Evolutionary conservation across 2,113 vertebrate species (phyloP).

Genomic region (Chaenocephalus aceratus): DNA sequence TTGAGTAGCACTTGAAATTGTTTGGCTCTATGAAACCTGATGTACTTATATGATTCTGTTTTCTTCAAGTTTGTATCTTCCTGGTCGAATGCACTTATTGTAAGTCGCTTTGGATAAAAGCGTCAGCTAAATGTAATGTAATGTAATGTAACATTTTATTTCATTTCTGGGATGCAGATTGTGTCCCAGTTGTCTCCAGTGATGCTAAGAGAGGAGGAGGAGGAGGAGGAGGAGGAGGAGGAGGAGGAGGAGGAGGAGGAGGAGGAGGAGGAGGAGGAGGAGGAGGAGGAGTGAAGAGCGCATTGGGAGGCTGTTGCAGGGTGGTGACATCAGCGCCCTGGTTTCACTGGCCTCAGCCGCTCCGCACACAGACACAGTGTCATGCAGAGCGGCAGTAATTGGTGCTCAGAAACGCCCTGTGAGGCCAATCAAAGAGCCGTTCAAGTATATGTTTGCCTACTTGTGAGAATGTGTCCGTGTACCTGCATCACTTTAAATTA

Average conservation of each 20-base stretch:
- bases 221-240: constrained; percentile 9
- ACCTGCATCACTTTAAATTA: constrained; percentile 8
- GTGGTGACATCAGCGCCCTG: constrained; percentile 33
- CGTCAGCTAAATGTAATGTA: no score
- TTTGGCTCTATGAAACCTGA: no score
- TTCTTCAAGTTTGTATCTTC: no score
- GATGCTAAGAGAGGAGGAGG: constrained; percentile 16
- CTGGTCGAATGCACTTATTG: no score
- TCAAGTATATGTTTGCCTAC: constrained; percentile 29
- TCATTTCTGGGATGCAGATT: constrained; percentile 56
- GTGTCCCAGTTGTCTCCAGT: constrained; percentile 51
- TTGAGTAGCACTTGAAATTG: no score
- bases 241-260: constrained; percentile 7
- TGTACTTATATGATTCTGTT: no score
- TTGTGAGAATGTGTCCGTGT: constrained; percentile 13
- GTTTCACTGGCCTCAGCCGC: constrained; percentile 13
- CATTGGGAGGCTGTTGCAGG: constrained; percentile 4
- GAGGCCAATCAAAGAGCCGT: constrained; percentile 47
- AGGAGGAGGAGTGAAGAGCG: constrained; percentile 1
- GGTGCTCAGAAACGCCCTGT: constrained; percentile 43
- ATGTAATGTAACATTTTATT: neutral
- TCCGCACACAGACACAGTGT: constrained; percentile 22
- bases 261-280: constrained; percentile 9
- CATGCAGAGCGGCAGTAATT: constrained; percentile 52
- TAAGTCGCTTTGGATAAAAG: no score